phyloP scores from a whole-genome alignment of 2,797 vertebrate species.

The Cyprinella venusta region DNA sequence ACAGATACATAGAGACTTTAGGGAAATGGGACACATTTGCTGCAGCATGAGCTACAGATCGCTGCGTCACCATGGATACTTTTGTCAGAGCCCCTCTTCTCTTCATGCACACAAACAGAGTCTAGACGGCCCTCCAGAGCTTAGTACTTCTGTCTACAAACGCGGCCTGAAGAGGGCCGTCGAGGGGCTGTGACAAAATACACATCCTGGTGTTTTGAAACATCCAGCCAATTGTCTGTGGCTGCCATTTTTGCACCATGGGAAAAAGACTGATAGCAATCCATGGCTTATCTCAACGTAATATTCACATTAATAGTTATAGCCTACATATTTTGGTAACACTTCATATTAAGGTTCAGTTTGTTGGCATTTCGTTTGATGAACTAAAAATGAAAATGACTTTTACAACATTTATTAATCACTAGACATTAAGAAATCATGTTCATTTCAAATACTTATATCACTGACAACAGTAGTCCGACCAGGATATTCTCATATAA shows the following conservation, averaged over 20 bases:
- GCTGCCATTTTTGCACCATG: slow-evolving; percentile 70
- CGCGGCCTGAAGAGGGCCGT: slow-evolving; percentile 13
- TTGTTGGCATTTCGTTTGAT: not conserved
- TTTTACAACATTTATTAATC: not conserved
- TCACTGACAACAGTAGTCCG: too few species aligned
- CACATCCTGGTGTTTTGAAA: slow-evolving; percentile 66
- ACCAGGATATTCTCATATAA: too few species aligned
- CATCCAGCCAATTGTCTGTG: slow-evolving; percentile 35
- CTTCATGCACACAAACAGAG: slow-evolving; percentile 56
- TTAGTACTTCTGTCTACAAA: slow-evolving; percentile 8
- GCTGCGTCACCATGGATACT: slow-evolving; percentile 81
- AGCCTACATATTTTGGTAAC: not conserved
- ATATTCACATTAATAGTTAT: not conserved
- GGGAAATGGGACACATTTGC: slow-evolving; percentile 69
- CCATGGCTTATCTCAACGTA: not conserved
- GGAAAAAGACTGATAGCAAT: slow-evolving; percentile 4
- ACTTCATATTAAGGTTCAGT: not conserved
- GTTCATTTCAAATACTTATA: too few species aligned
- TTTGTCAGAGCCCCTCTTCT: slow-evolving; percentile 77
- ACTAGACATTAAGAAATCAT: too few species aligned
- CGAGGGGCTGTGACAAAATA: slow-evolving; percentile 76
- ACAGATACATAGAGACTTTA: slow-evolving; percentile 17
- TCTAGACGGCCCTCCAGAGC: slow-evolving; percentile 49
- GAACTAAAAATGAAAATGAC: not conserved
- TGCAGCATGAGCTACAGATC: slow-evolving; percentile 81